Base-by-base conservation (phyloP, 1,140 invertebrate species). In the Heterodera carotae region DNA sequence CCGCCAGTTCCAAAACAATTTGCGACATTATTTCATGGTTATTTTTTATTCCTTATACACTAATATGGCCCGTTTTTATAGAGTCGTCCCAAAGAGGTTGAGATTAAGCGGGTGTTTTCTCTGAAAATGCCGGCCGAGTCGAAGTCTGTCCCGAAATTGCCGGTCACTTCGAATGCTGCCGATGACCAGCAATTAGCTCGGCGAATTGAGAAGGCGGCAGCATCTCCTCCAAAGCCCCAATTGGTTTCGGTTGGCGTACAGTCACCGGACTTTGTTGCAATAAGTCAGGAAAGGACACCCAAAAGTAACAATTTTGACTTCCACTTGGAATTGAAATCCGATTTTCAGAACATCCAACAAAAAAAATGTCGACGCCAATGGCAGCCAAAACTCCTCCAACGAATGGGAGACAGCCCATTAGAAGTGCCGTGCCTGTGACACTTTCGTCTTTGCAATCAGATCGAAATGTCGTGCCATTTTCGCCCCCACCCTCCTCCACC, bases 201-300 rank as follows among this genome's bases (percentile, higher is more conserved):
- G 33, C 0, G n/a, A 33, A 53, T 56, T 6, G 33, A 27, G 29
- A 31, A 74, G 27, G 15, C 36, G 25, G 31, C 25, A 15, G 18
- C 56, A 10, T 74, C 64, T 6, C 59, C 59, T 1, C 72, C 31
- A n/a, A 74, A 62, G 64, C 56, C 56, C n/a, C 25, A 74, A 74
- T n/a, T 74, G 3, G 72, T 74, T 4, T 74, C 72, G 3, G 39
- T 74, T 74, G 72, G 72, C 15, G 72, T 74, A n/a, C 72, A 74
- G 34, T 74, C 72, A 10, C 56, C 56, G 8, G 72, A 62, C 27
- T 74, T 74, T 36, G n/a, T 34, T n/a, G 56, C 48, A 5, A 27
- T 33, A 60, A 33, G 27, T 18, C 27, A 27, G 2, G 72, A 74
- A 62, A 74, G 64, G 64, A 62, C 56, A n/a, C 15, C 27, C 8